Evolutionary conservation across 2,888 invertebrate species (phyloP), one percentile per base, ranked within the genome.

Genomic region (Temnothorax rugatulus): DNA sequence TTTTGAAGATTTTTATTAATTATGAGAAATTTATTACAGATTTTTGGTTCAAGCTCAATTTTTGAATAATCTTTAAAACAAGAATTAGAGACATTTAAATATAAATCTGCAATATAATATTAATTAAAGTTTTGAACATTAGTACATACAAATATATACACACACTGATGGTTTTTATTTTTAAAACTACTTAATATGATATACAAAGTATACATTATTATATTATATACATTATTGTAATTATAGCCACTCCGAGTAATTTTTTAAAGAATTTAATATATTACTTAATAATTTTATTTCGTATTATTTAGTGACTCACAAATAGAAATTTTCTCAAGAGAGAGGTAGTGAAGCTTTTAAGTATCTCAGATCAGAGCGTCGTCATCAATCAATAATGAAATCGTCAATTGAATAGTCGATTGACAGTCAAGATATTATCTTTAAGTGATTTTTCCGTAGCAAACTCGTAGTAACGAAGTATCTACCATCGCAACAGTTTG

Each of bases 401-500:
- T 64, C 21, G 11, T 71, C 52, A n/a, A 52, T 38, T 21, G 8
- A 44, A 1, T 15, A 25, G 5, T 21, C 4, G 4, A 38, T 73
- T 57, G 21, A 13, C n/a, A 25, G 0, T 18, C 13, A 59, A 59
- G 13, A 29, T 59, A 44, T 25, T 41, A 41, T 54, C 41, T 41
- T 25, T 1, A 25, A 29, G 15, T 44, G 29, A 29, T n/a, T 61
- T 38, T n/a, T 38, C n/a, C 34, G 2, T 54, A 21, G 18, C 29
- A 52, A 52, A 76, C 64, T 52, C 13, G 4, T 41, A 50, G 3
- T 29, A 71, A 57, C 29, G 83, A 88, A 89, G 90, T 88, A 81
- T 84, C 18, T 25, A 34, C 25, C 84, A 88, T 91, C 86, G 89
- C 81, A 76, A 59, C 64, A 77, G 83, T 85, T 86, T 84, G 77